Evolutionary conservation across 2,113 vertebrate species (phyloP).

Genomic region (Plestiodon gilberti): DNA sequence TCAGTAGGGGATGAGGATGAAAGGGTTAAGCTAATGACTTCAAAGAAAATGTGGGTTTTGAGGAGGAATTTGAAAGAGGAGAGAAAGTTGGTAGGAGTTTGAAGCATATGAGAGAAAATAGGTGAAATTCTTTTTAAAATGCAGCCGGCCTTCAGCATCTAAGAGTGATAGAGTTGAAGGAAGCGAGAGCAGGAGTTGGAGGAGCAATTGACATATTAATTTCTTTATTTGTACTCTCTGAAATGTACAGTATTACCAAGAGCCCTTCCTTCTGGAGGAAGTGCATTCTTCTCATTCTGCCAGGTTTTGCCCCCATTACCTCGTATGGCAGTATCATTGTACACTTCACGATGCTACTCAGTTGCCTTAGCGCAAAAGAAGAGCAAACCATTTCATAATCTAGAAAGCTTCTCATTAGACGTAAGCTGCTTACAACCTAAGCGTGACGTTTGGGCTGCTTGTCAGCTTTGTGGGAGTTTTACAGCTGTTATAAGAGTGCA

Average conservation of each 20-base stretch:
- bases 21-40: background rate
- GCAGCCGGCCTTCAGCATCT: background rate
- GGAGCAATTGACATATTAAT: background rate
- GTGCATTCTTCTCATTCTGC: background rate
- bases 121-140: background rate
- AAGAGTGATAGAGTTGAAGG: background rate
- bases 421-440: slow-evolving; percentile 30
- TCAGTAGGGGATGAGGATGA: background rate
- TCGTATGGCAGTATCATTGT: background rate
- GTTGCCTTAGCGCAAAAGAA: background rate
- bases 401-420: slow-evolving; percentile 10
- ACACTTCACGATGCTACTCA: background rate
- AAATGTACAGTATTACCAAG: background rate
- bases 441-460: slow-evolving; percentile 22
- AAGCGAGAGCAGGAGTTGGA: background rate
- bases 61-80: background rate
- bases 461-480: slow-evolving; percentile 21
- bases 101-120: background rate
- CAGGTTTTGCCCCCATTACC: background rate
- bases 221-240: background rate
- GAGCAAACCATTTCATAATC: background rate
- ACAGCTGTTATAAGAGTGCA: slow-evolving; percentile 13
- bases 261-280: background rate
- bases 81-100: background rate
- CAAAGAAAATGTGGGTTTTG: background rate